Conservation (phyloP, 2,888 invertebrate species). For the Orthosia gothica region DNA sequence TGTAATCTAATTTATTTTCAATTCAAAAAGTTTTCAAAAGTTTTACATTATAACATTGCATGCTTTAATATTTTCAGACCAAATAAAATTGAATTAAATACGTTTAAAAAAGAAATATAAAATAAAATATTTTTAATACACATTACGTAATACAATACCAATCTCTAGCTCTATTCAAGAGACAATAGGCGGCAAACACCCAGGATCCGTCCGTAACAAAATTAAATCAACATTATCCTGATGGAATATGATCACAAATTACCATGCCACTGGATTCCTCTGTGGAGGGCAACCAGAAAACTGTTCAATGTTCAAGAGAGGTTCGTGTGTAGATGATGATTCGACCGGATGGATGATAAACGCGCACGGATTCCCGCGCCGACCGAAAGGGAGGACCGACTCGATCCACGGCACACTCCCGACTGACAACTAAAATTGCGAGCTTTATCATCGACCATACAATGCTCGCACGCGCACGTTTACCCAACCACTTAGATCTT, state of each 20-base stretch:
- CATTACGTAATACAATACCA: constrained; percentile 87
- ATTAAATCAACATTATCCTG: constrained; percentile 77
- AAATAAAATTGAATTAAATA: constrained; percentile 22
- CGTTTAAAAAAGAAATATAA: constrained; percentile 19
- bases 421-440: constrained; percentile 86
- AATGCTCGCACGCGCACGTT: constrained; percentile 83
- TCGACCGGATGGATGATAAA: constrained; percentile 75
- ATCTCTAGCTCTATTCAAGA: constrained; percentile 77
- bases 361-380: constrained; percentile 69
- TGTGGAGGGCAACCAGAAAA: constrained; percentile 76
- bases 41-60: not conserved
- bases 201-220: constrained; percentile 78
- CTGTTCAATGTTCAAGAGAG: constrained; percentile 69
- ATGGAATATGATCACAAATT: constrained; percentile 82
- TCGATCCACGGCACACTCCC: constrained; percentile 83
- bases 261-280: constrained; percentile 88
- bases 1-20: constrained; percentile 24
- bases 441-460: constrained; percentile 84
- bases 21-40: constrained; percentile 7
- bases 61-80: not conserved
- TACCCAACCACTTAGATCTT: constrained; percentile 85
- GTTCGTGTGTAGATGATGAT: constrained; percentile 70
- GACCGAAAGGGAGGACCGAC: constrained; percentile 77
- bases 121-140: constrained; percentile 64
- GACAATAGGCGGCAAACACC: constrained; percentile 81